Percentiles rank a stretch among this genome's conserved stretches.
phyloP scores from a whole-genome alignment of 2,113 vertebrate species.

The Eurystomus gularis region DNA sequence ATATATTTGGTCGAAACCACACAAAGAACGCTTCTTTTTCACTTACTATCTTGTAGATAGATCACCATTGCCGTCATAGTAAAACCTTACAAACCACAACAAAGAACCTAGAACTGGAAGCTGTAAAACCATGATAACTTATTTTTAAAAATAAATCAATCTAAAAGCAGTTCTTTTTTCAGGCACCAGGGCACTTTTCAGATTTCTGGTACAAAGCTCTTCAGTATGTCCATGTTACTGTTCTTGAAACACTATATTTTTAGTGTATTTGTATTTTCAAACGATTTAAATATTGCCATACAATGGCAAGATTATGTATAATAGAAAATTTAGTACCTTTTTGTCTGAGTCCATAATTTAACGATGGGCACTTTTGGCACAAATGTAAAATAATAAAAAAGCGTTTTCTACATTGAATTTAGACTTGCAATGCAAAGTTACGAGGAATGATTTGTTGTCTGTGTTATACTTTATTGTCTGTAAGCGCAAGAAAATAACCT shows the following conservation, averaged over 20 bases:
- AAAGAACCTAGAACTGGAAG: background rate
- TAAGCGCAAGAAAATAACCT: background rate
- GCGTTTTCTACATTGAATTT: conserved; percentile 13
- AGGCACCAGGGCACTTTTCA: background rate
- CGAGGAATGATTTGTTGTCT: background rate
- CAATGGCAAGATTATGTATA: background rate
- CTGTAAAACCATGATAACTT: background rate
- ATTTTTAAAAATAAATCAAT: background rate
- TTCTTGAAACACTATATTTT: background rate
- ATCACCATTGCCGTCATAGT: background rate
- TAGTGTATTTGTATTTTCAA: conserved; percentile 22
- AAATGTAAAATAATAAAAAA: conserved; percentile 4
- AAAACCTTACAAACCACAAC: background rate
- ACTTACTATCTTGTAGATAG: background rate
- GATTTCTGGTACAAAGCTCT: background rate
- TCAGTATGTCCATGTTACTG: background rate
- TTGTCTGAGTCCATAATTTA: background rate
- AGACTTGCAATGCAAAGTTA: background rate
- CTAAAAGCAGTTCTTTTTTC: background rate
- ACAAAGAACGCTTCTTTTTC: background rate
- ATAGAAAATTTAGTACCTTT: background rate
- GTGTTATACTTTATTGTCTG: background rate
- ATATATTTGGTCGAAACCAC: conserved; percentile 70
- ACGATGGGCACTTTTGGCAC: background rate
- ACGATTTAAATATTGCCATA: background rate